Evolutionary conservation across 2,888 invertebrate genomes (phyloP).

Genomic region (Cecidostiba fungosa): DNA sequence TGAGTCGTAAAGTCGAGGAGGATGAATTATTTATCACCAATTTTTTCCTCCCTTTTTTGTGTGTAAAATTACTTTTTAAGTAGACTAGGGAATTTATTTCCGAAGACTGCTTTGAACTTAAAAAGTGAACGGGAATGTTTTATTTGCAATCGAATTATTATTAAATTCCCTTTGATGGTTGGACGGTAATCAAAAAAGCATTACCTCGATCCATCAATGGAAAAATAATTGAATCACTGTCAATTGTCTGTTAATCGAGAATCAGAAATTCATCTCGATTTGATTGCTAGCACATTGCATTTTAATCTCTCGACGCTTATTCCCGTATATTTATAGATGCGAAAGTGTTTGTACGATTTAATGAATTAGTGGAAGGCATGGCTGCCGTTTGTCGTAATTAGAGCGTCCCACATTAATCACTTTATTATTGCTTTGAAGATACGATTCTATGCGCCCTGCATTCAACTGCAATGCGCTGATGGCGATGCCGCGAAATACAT

Average conservation of each 20-base stretch:
- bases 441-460: slow-evolving; percentile 8
- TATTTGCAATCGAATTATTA: not conserved
- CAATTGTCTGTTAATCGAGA: slow-evolving; percentile 9
- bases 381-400: slow-evolving; percentile 49
- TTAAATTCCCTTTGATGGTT: not conserved
- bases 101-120: not conserved
- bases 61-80: not conserved
- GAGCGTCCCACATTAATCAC: slow-evolving; percentile 45
- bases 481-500: not conserved
- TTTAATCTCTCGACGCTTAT: not conserved
- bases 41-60: not conserved
- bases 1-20: not conserved
- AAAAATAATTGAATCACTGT: slow-evolving; percentile 9
- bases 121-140: not conserved
- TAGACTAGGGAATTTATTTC: not conserved
- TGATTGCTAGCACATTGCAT: slow-evolving; percentile 19
- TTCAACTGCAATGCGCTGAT: not conserved
- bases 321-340: not conserved
- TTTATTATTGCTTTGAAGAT: slow-evolving; percentile 40
- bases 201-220: not conserved
- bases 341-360: slow-evolving; percentile 33
- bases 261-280: slow-evolving; percentile 17
- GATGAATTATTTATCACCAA: not conserved
- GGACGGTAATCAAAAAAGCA: not conserved
- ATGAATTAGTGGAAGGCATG: slow-evolving; percentile 18